A percentile compares a stretch with the other conserved stretches of the same genome.
These are phyloP conservation scores for Chaetodon trifasciatus DNA, from an alignment of 2,797 vertebrate genomes.

Conservation along the genomic window DNA sequence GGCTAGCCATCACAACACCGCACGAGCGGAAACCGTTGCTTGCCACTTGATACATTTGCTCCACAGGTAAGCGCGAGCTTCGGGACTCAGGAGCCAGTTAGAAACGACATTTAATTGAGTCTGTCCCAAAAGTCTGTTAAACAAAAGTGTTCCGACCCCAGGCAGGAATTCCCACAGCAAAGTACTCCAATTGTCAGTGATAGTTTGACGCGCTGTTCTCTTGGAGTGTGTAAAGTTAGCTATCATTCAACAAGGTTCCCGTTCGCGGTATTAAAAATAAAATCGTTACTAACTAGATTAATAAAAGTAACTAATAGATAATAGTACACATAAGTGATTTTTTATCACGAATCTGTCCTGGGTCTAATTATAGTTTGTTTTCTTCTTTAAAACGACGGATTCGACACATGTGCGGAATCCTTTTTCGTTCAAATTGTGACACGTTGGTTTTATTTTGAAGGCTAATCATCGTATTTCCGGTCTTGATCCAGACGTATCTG, in stretches of 20 bases:
- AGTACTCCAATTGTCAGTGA: constrained; percentile 54
- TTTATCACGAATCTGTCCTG: rapidly evolving
- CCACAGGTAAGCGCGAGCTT: constrained; percentile 37
- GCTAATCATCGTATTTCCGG: rapidly evolving
- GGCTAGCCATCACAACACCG: constrained; percentile 76
- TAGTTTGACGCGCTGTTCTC: constrained; percentile 62
- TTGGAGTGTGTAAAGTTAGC: constrained; percentile 1
- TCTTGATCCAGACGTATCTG: rapidly evolving
- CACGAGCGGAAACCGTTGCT: constrained; percentile 70
- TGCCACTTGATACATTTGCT: constrained; percentile 48
- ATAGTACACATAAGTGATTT: rapidly evolving
- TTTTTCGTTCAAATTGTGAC: rapidly evolving
- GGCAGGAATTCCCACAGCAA: constrained; percentile 55
- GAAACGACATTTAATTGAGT: background rate
- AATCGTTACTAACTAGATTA: rapidly evolving
- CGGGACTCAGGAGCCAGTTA: background rate
- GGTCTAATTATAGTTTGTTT: rapidly evolving
- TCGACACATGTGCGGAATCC: too few species aligned
- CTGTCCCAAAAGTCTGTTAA: constrained; percentile 2
- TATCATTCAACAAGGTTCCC: rapidly evolving
- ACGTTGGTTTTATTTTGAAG: constrained; percentile 38
- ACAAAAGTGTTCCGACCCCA: constrained; percentile 11
- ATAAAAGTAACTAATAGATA: rapidly evolving
- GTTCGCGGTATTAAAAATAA: background rate
- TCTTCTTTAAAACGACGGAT: background rate